Percentiles rank a stretch among this genome's conserved stretches.
Evolutionary conservation across 1,140 invertebrate genomes (phyloP).

Genomic region (Tribolium madens): DNA sequence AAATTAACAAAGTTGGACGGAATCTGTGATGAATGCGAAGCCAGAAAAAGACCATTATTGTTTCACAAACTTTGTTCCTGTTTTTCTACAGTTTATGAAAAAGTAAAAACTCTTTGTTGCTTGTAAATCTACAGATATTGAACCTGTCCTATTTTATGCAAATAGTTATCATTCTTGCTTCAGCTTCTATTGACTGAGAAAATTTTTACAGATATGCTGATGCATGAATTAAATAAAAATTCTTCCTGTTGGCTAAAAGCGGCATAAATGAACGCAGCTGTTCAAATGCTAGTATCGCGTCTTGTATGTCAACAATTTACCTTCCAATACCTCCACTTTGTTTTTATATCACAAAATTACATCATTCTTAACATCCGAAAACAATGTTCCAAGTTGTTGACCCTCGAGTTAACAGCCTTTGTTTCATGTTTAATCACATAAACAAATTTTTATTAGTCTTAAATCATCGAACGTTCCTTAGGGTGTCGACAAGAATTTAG

Average conservation of each 20-base stretch:
- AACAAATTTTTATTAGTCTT: conserved; percentile 29
- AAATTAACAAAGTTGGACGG: not conserved
- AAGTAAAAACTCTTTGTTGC: too few species aligned
- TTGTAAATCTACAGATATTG: too few species aligned
- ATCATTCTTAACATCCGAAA: conserved; percentile 16
- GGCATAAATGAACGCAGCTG: conserved; percentile 9
- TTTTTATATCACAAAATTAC: conserved; percentile 26
- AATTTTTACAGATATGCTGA: too few species aligned
- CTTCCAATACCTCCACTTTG: conserved; percentile 3
- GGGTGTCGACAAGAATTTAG: conserved; percentile 17
- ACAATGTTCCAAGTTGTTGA: conserved; percentile 10
- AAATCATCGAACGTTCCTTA: conserved; percentile 4
- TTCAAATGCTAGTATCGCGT: not conserved
- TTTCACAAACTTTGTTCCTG: not conserved
- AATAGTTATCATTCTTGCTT: too few species aligned
- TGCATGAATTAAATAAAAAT: not conserved
- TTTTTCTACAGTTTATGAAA: too few species aligned
- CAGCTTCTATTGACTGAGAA: too few species aligned
- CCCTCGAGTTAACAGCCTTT: conserved; percentile 17
- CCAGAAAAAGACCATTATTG: not conserved
- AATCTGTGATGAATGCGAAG: not conserved
- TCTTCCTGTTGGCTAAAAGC: not conserved
- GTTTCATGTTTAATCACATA: conserved; percentile 22
- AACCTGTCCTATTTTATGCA: too few species aligned
- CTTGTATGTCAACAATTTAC: conserved; percentile 25